Conservation (phyloP, 1,140 invertebrate genomes). For the Nasonia vitripennis region DNA sequence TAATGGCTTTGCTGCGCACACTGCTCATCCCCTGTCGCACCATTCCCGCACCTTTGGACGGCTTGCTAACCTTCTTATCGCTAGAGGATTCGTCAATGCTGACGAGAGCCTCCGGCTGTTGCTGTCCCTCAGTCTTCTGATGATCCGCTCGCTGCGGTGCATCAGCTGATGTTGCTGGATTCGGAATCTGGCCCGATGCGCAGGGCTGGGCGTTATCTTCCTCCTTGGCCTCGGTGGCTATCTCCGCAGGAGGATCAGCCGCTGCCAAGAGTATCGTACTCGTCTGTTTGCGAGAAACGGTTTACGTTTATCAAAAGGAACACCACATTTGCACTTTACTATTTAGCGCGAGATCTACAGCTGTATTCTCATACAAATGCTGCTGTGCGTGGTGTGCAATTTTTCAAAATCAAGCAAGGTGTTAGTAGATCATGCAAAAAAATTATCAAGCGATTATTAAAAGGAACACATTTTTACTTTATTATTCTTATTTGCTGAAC, state of each 20-base stretch:
- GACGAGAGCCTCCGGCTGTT: conserved; percentile 52
- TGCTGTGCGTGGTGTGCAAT: neutral
- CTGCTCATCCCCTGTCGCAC: conserved; percentile 54
- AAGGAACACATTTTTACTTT: neutral
- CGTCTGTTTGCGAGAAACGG: conserved; percentile 10
- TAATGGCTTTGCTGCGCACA: conserved; percentile 46
- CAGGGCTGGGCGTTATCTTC: conserved; percentile 18
- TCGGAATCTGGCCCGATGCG: too few relatives aligned
- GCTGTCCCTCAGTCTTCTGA: conserved; percentile 36
- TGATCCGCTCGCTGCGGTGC: neutral
- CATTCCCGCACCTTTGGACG: conserved; percentile 43
- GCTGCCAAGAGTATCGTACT: neutral
- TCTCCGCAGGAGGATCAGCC: conserved; percentile 32
- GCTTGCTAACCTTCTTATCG: conserved; percentile 69
- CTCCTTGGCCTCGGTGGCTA: conserved; percentile 54
- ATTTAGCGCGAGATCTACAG: neutral
- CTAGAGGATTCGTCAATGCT: conserved; percentile 54
- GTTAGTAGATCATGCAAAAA: too few relatives aligned
- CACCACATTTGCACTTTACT: neutral
- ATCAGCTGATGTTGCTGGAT: too few relatives aligned
- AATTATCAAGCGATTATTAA: too few relatives aligned
- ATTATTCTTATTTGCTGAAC: neutral
- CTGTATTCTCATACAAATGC: neutral
- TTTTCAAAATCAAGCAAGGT: too few relatives aligned
- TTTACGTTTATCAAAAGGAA: neutral